These are phyloP conservation scores for Crocodylus rhombifer DNA, from an alignment of 2,797 vertebrate species.

Conservation along the genomic window DNA sequence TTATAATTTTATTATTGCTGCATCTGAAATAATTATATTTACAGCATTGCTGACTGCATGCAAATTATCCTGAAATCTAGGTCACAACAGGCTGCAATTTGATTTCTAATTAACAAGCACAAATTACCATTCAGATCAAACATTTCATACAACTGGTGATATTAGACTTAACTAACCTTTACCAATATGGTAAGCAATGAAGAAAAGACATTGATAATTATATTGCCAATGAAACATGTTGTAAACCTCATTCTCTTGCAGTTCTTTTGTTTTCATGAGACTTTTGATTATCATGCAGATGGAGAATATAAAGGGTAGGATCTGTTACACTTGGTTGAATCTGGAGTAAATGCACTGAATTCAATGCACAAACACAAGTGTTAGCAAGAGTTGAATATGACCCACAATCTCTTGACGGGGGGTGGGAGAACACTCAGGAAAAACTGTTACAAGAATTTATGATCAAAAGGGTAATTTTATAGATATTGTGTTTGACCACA, in stretches of 20 bases:
- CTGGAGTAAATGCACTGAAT: background rate
- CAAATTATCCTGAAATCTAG: conserved; percentile 45
- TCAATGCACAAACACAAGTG: background rate
- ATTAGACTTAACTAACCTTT: conserved; percentile 83
- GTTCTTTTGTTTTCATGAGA: conserved; percentile 81
- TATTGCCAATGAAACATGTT: conserved; percentile 73
- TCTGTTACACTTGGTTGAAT: background rate
- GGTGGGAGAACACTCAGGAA: too few species aligned
- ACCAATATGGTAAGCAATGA: conserved; percentile 81
- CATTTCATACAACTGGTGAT: conserved; percentile 68
- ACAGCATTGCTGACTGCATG: background rate
- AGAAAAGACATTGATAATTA: conserved; percentile 72
- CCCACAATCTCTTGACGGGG: background rate
- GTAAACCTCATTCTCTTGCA: conserved; percentile 80
- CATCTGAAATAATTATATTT: background rate
- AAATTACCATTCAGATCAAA: conserved; percentile 49
- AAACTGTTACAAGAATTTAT: too few species aligned
- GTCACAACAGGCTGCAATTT: conserved; percentile 22
- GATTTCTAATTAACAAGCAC: conserved; percentile 51
- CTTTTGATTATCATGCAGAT: conserved; percentile 81
- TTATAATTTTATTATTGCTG: conserved; percentile 36
- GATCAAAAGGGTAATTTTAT: too few species aligned
- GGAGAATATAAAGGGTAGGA: conserved; percentile 75
- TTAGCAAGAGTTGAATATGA: background rate
- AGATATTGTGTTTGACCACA: background rate